Evolutionary conservation across 2,888 invertebrate genomes (phyloP), one percentile per base, ranked within the genome.

Genomic region (Dicyrtomina minuta): DNA sequence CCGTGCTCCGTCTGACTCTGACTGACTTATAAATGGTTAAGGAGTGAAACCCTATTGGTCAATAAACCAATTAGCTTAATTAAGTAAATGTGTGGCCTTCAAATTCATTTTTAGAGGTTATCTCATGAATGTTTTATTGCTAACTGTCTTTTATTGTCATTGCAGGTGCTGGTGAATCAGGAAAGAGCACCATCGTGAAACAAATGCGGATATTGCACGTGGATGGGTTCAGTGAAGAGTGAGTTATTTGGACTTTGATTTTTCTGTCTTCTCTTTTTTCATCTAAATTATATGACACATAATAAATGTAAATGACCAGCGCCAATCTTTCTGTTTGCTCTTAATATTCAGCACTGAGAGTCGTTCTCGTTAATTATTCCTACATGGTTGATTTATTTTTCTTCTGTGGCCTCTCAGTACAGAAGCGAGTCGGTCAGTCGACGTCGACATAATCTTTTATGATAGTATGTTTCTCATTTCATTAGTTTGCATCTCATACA

Each of bases 181-280:
- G 98, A 80, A 99, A 99, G 87, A 98, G 97, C 81, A 99, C 98
- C 79, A 98, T 99, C 83, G 98, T 99, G 81, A 99, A 99, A 86
- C 99, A 99, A 87, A 99, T 99, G 99, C 90, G 96, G 83, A 99
- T 99, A 84, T 88, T 97, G 81, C 98, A 99, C 87, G 97, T 99
- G 79, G 94, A 98, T 87, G 99, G 99, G 79, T 99, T 98, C 88
- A 96, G 94, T 81, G 94, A 96, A 85, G 90, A 90, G 88, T 89
- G 84, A 86, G 88, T 84, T 33, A 8, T 33, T 33, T 49, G 20
- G 58, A 49, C 58, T 39, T 26, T 17, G 24, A 66, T 60, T 71
- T 55, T 46, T 5, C 56, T 22, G 24, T 59, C n/a, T 62, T 59
- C n/a, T 62, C 56, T 46, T 49, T 43, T 39, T 33, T 53, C 20